Percentiles rank a stretch among this genome's conserved stretches.
Conservation (phyloP, 2,113 vertebrate genomes). For the Scomber japonicus region DNA sequence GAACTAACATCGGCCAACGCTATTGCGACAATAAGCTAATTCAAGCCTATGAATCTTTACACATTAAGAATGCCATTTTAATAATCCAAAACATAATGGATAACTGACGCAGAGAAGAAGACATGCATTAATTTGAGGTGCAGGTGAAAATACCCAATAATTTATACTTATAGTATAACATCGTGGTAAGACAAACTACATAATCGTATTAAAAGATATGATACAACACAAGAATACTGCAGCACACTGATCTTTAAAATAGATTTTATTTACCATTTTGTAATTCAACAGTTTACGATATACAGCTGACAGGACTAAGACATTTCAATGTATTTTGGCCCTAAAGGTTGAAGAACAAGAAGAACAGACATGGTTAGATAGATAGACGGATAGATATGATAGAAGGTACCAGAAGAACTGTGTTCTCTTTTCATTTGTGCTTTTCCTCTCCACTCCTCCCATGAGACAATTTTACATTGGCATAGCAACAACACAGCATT, state of each 20-base stretch:
- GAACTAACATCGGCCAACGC: no score
- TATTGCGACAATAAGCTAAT: no score
- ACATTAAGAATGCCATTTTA: no score
- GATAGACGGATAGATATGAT: slow-evolving; percentile 78
- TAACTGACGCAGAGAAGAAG: no score
- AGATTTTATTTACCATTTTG: slow-evolving; percentile 89
- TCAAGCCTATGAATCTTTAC: no score
- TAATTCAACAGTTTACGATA: slow-evolving; percentile 88
- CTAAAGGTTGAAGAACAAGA: slow-evolving; percentile 83
- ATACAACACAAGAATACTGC: slow-evolving; percentile 1
- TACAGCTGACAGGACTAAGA: slow-evolving; percentile 86
- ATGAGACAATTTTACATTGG: slow-evolving; percentile 64
- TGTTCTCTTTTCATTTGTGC: slow-evolving; percentile 78
- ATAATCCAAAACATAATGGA: no score
- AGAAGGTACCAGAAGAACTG: slow-evolving; percentile 77
- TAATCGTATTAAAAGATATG: background rate
- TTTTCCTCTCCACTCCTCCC: slow-evolving; percentile 65
- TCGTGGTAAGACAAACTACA: no score
- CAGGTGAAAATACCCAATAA: no score
- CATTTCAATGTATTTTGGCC: slow-evolving; percentile 86
- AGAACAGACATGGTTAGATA: slow-evolving; percentile 84
- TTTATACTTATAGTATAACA: no score
- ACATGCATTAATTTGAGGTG: no score
- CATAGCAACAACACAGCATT: slow-evolving; percentile 61
- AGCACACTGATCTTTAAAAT: slow-evolving; percentile 85